Evolutionary conservation across 1,140 invertebrate species (phyloP), one percentile per base, ranked within the genome.

Genomic region (Bombus vancouverensis): DNA sequence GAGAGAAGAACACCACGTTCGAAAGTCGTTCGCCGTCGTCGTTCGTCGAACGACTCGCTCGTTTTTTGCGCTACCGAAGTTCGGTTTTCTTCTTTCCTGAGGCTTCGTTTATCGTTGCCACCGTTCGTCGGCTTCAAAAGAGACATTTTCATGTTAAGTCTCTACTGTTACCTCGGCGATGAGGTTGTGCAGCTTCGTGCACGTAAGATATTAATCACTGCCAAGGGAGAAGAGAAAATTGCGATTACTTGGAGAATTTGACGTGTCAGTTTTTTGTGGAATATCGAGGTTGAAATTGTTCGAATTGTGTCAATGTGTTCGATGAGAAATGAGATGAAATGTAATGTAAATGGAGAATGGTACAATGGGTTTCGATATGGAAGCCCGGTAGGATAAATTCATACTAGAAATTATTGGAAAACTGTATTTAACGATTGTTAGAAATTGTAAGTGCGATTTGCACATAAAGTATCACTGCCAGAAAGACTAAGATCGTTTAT

Each of bases 231-330:
- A 62, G 59, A 62, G 59, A 62, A n/a, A 62, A 62, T 62, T 53
- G 18, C 0, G 12, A n/a, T n/a, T n/a, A 32, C 13, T 34, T 9
- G 65, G 6, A 66, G 13, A 66, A 66, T 34, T 32, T 34, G 32
- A 66, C 13, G n/a, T 12, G n/a, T 6, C n/a, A 18, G 32, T 2
- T 8, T 12, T 13, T 66, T 66, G 62, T 15, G 4, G 62, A 34
- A 34, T 34, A 34, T 68, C 8, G 0, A 68, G 15, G 0, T 18
- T 18, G 32, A 18, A 68, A 34, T 34, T 34, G 34, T 9, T 39
- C 66, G 42, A 57, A 57, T 37, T 37, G 53, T 76, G 74, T 76
- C 53, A 76, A 76, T 44, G 32, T 78, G 59, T 66, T 78, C 59
- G 62, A 28, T 42, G 32, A 77, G 34, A 25, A 57, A 57, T 18